Conservation (phyloP, 1,140 invertebrate genomes). For the Drosophila parabipectinata region DNA sequence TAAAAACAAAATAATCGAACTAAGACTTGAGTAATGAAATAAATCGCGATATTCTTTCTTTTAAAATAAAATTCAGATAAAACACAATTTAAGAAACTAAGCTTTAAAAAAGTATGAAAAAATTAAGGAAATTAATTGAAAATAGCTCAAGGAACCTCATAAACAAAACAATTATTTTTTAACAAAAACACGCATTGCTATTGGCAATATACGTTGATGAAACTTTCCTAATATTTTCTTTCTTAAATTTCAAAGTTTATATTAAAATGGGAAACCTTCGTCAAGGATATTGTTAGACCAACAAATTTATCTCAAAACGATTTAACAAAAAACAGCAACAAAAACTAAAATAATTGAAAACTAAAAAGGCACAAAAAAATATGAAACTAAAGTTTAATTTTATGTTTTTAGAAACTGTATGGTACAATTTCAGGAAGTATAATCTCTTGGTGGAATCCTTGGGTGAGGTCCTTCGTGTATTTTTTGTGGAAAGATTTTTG, state of each 20-base stretch:
- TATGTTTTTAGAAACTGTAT: background rate
- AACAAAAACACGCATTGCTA: constrained; percentile 76
- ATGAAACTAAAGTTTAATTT: constrained; percentile 23
- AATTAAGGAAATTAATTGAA: constrained; percentile 5
- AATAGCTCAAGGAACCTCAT: constrained; percentile 18
- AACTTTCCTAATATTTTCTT: constrained; percentile 51
- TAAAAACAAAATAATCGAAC: no score
- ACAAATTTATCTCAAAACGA: constrained; percentile 77
- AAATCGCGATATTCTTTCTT: no score
- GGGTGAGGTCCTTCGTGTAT: background rate
- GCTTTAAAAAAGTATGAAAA: background rate
- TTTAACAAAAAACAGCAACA: constrained; percentile 67
- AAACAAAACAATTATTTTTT: constrained; percentile 38
- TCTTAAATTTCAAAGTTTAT: constrained; percentile 4
- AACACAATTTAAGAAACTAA: background rate
- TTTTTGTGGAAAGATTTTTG: no score
- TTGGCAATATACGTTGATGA: constrained; percentile 72
- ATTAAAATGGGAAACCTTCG: constrained; percentile 47
- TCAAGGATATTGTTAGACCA: constrained; percentile 79
- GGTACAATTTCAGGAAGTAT: constrained; percentile 16
- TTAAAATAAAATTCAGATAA: no score
- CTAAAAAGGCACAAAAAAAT: constrained; percentile 57
- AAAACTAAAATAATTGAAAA: constrained; percentile 46
- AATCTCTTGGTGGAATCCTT: constrained; percentile 1
- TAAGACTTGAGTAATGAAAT: no score